Base-by-base conservation (phyloP, 2,113 vertebrate species). In the Lutjanus erythropterus region DNA sequence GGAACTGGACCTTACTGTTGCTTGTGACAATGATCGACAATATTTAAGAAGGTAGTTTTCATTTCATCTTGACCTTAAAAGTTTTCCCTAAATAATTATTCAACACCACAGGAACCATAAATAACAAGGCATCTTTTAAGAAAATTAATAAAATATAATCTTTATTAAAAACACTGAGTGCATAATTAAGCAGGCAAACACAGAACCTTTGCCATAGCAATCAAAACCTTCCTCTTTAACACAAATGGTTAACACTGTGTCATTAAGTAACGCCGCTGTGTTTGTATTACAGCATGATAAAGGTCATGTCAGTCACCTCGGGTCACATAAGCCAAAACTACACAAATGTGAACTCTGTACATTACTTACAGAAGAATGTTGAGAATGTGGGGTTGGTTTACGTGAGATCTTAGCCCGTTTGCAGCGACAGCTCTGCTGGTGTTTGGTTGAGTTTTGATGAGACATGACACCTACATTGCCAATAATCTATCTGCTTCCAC, bases 111-210 rank as follows among this genome's bases (percentile, higher is more conserved):
- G 37, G 16, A 77, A 64, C 21, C 21, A 58, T 42, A 29, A 68
- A 71, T 42, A 62, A 60, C 41, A 64, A 0, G 2, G 9, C 44
- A 15, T 21, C 18, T 11, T 81, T 70, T 74, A 70, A 72, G 68
- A 88, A 87, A 91, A 83, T 64, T 78, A 79, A 67, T 81, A 90
- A 93, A 94, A 92, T 89, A 88, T 14, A 80, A 71, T 78, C 89
- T 92, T 93, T 92, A 93, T 91, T 92, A 86, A 83, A 89, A 91
- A 88, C 59, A 86, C 35, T 47, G 37, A 69, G 37, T 62, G 58
- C 41, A 84, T 71, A 65, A 21, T 75, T 62, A 62, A 85, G 81
- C 71, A 81, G 72, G 70, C 76, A 75, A 80, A 74, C 64, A 66
- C 9, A 80, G 52, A 52, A 62, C 6, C 7, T 59, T 39, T 65